A percentile compares a stretch with the other conserved stretches of the same genome.
These are phyloP conservation scores for Octodon degus DNA, from an alignment of 2,113 vertebrate species.

Conservation along the genomic window DNA sequence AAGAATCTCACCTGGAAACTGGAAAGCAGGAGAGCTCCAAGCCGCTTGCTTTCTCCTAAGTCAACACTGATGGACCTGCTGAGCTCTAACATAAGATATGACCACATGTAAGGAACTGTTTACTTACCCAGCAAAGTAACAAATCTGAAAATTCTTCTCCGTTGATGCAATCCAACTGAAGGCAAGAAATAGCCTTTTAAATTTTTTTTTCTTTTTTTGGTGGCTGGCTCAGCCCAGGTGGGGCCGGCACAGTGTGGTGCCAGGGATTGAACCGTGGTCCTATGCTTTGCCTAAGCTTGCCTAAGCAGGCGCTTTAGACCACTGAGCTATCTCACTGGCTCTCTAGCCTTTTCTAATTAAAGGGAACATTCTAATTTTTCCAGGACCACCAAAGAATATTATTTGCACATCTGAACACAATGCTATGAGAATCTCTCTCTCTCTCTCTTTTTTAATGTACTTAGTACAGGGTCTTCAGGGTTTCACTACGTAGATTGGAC, in stretches of 20 bases:
- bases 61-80: constrained; percentile 83
- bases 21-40: constrained; percentile 81
- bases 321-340: too few species aligned
- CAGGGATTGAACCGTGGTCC: too few species aligned
- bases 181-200: constrained; percentile 12
- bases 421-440: neutral
- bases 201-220: neutral
- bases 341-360: too few species aligned
- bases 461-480: too few species aligned
- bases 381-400: constrained; percentile 3
- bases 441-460: too few species aligned
- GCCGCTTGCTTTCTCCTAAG: constrained; percentile 82
- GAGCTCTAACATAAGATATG: constrained; percentile 81
- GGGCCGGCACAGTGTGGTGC: too few species aligned
- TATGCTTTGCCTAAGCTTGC: too few species aligned
- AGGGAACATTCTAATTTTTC: constrained; percentile 28
- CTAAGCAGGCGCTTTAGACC: too few species aligned
- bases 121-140: constrained; percentile 18
- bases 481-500: too few species aligned
- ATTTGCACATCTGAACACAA: constrained; percentile 32
- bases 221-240: too few species aligned
- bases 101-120: constrained; percentile 11
- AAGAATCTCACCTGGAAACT: constrained; percentile 84
- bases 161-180: neutral
- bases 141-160: constrained; percentile 41